These are phyloP conservation scores for Falco biarmicus DNA, from an alignment of 2,797 vertebrate genomes.

Conservation along the genomic window DNA sequence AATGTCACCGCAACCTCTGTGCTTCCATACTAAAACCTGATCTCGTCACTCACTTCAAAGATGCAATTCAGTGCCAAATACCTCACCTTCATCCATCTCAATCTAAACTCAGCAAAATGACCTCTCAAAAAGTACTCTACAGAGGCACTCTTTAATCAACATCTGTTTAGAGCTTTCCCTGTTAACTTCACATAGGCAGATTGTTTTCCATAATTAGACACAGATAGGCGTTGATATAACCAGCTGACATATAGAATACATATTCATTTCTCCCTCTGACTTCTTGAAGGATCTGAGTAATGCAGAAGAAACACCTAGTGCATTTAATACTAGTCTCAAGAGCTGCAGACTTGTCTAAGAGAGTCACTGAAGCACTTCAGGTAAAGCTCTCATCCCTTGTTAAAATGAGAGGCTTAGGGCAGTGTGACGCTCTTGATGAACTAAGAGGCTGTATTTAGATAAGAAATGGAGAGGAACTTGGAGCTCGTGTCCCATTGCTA, in stretches of 20 bases:
- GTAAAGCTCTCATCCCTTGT: slow-evolving; percentile 29
- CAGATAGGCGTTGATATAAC: slow-evolving; percentile 55
- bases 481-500: not conserved
- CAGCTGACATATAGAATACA: slow-evolving; percentile 65
- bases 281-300: slow-evolving; percentile 58
- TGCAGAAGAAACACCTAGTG: slow-evolving; percentile 57
- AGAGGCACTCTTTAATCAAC: slow-evolving; percentile 70
- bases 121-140: slow-evolving; percentile 56
- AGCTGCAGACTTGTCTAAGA: slow-evolving; percentile 66
- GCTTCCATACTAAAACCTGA: slow-evolving; percentile 15
- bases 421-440: slow-evolving; percentile 51
- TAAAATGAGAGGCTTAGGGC: slow-evolving; percentile 45
- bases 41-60: slow-evolving; percentile 46
- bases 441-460: slow-evolving; percentile 41
- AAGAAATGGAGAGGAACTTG: not conserved
- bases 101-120: slow-evolving; percentile 62
- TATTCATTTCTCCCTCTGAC: slow-evolving; percentile 67
- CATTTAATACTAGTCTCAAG: slow-evolving; percentile 65
- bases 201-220: slow-evolving; percentile 68
- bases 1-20: slow-evolving; percentile 24
- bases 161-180: slow-evolving; percentile 61
- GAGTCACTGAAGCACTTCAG: slow-evolving; percentile 54
- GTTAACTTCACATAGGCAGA: slow-evolving; percentile 52
- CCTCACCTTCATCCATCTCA: slow-evolving; percentile 67
- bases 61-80: slow-evolving; percentile 42